Conservation (phyloP, 2,797 vertebrate genomes). For the Betta splendens region DNA sequence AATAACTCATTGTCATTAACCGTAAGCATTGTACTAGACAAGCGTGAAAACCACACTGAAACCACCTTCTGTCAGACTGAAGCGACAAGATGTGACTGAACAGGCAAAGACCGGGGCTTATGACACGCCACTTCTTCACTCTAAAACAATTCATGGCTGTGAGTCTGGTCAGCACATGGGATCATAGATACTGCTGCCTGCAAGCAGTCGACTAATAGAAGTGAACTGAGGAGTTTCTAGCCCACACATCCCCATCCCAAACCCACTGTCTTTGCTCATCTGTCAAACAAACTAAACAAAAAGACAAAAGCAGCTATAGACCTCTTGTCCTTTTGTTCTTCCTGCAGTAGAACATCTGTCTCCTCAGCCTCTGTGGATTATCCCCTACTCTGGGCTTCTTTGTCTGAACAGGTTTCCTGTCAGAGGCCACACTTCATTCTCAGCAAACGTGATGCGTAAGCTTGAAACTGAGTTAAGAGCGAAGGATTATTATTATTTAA, state of each 20-base stretch:
- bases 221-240: slow-evolving; percentile 3
- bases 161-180: neutral
- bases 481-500: too few relatives aligned
- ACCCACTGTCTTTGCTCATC: slow-evolving; percentile 13
- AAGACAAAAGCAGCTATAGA: slow-evolving; percentile 49
- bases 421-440: slow-evolving; percentile 19
- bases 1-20: slow-evolving; percentile 19
- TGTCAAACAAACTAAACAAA: slow-evolving; percentile 13
- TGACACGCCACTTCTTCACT: neutral
- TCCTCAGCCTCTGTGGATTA: slow-evolving; percentile 16
- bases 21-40: neutral
- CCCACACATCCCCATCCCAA: neutral
- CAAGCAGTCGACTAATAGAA: neutral
- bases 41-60: neutral
- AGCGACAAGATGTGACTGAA: neutral
- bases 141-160: neutral
- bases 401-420: slow-evolving; percentile 48
- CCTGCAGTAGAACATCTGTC: slow-evolving; percentile 64
- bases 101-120: neutral
- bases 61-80: neutral
- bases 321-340: slow-evolving; percentile 50
- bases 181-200: neutral
- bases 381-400: slow-evolving; percentile 18
- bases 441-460: slow-evolving; percentile 22
- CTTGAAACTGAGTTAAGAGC: neutral